Evolutionary conservation across 2,797 vertebrate genomes (phyloP).

Genomic region (Toxotes lorentzi): DNA sequence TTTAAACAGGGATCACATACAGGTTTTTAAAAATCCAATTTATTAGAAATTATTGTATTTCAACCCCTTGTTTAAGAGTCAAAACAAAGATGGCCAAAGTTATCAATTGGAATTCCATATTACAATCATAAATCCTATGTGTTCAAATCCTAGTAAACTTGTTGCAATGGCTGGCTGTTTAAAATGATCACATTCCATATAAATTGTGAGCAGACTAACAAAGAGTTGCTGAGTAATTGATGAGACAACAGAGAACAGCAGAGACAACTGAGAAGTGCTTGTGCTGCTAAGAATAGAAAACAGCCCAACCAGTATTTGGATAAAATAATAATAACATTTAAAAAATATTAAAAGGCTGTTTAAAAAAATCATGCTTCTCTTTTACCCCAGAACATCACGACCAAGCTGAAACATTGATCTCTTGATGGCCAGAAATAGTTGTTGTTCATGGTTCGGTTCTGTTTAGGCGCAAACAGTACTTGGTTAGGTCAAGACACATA

Average conservation of each 20-base stretch:
- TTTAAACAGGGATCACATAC: neutral
- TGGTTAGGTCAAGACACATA: constrained; percentile 3
- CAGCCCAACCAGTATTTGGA: neutral
- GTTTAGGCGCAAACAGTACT: neutral
- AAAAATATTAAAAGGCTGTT: neutral
- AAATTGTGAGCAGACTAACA: neutral
- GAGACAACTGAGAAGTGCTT: neutral
- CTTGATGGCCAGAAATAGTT: constrained; percentile 17
- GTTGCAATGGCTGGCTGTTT: neutral
- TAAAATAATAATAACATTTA: neutral
- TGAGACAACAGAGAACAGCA: neutral
- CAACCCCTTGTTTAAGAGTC: neutral
- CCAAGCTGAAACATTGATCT: neutral
- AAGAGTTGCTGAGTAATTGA: neutral
- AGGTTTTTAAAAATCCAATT: neutral
- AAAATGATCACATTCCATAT: neutral
- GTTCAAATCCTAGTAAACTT: neutral
- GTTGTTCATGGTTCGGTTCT: neutral
- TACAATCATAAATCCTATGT: neutral
- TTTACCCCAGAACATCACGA: neutral
- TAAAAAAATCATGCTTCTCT: neutral
- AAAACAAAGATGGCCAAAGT: neutral
- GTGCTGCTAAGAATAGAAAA: neutral
- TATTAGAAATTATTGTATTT: neutral
- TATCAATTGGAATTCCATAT: neutral